Evolutionary conservation across 2,113 vertebrate genomes (phyloP).

Genomic region (Hemicordylus capensis): DNA sequence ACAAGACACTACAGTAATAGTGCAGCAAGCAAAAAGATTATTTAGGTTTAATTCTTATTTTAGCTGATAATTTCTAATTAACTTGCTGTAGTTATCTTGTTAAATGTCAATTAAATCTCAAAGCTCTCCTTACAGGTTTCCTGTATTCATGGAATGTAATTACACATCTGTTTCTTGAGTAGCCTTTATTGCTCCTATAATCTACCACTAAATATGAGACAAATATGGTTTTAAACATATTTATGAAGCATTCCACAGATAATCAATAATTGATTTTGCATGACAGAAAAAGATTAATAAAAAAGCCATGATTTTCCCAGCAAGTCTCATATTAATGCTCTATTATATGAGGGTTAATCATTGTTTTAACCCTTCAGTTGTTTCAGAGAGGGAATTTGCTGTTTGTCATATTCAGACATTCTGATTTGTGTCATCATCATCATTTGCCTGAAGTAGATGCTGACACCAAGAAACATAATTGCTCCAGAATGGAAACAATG

Average conservation of each 20-base stretch:
- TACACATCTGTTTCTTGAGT: constrained; percentile 73
- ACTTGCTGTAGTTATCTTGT: constrained; percentile 81
- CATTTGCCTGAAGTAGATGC: not conserved
- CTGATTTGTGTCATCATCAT: not conserved
- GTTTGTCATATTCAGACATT: not conserved
- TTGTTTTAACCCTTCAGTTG: not conserved
- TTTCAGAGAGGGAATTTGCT: not conserved
- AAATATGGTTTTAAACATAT: constrained; percentile 66
- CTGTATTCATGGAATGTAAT: constrained; percentile 79
- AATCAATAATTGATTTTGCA: constrained; percentile 76
- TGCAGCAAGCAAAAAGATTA: constrained; percentile 77
- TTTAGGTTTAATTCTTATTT: constrained; percentile 82
- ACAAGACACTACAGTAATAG: constrained; percentile 51
- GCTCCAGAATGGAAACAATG: no score
- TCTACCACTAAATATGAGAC: constrained; percentile 74
- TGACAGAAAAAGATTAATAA: constrained; percentile 45
- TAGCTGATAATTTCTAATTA: constrained; percentile 83
- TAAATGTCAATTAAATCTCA: constrained; percentile 82
- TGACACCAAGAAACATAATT: not conserved
- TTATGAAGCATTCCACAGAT: constrained; percentile 73
- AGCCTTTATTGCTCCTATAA: constrained; percentile 71
- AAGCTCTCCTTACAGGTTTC: constrained; percentile 78
- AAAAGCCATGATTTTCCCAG: not conserved
- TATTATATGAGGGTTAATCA: not conserved
- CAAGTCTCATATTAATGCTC: not conserved